Evolutionary conservation across 1,140 invertebrate species (phyloP).

Genomic region (Coptotermes formosanus): DNA sequence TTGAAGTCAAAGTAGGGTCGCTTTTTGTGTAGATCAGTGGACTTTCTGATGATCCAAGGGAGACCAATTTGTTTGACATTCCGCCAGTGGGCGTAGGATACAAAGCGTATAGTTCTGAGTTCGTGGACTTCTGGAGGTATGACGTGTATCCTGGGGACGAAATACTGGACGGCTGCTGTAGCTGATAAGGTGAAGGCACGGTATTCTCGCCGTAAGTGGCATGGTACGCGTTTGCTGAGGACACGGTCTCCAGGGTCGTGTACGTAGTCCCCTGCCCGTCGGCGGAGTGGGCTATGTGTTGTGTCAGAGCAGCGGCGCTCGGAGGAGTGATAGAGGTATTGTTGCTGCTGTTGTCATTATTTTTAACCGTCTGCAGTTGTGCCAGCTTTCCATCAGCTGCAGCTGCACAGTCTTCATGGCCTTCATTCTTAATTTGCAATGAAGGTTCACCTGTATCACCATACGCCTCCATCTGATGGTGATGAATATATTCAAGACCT

Average conservation of each 20-base stretch:
- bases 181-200: background rate
- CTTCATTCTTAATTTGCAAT: slow-evolving; percentile 6
- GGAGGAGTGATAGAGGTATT: background rate
- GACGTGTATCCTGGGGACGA: background rate
- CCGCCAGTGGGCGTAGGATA: slow-evolving; percentile 7
- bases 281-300: background rate
- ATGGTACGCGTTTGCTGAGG: background rate
- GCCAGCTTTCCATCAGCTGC: background rate
- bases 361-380: background rate
- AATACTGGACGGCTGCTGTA: background rate
- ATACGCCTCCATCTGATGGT: background rate
- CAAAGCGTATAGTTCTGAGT: slow-evolving; percentile 6
- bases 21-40: slow-evolving; percentile 26
- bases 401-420: background rate
- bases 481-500: slow-evolving; percentile 10
- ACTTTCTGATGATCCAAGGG: slow-evolving; percentile 4
- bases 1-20: slow-evolving; percentile 23
- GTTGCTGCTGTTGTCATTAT: background rate
- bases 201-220: background rate
- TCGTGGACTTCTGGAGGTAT: background rate
- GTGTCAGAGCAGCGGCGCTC: background rate
- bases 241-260: slow-evolving; percentile 22
- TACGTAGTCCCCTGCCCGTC: slow-evolving; percentile 17
- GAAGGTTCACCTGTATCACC: background rate
- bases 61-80: slow-evolving; percentile 21